Conservation (phyloP, 2,888 invertebrate genomes). For the Abrostola triplasia region DNA sequence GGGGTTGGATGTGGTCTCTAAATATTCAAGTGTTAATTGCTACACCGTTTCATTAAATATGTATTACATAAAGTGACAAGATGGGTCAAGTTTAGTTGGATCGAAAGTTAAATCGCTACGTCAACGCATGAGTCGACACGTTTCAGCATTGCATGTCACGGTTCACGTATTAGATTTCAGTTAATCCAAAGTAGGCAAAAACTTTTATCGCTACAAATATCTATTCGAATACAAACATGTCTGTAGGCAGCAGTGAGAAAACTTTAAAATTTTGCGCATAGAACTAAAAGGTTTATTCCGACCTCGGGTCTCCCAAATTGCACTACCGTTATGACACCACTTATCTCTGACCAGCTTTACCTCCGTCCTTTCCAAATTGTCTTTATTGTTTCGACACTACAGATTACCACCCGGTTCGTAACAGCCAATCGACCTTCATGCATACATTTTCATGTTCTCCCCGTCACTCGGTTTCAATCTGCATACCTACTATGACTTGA, state of each 20-base stretch:
- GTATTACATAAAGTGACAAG: constrained; percentile 6
- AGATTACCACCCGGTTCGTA: constrained; percentile 32
- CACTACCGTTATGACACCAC: constrained; percentile 38
- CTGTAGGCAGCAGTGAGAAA: neutral
- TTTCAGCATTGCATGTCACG: constrained; percentile 12
- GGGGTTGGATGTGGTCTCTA: constrained; percentile 21
- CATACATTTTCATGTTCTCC: constrained; percentile 39
- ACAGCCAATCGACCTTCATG: constrained; percentile 46
- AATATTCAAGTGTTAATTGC: constrained; percentile 45
- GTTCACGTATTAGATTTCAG: constrained; percentile 14
- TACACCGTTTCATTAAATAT: constrained; percentile 20
- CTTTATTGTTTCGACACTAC: constrained; percentile 33
- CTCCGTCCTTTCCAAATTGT: constrained; percentile 43
- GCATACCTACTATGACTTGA: constrained; percentile 34
- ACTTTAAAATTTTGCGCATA: constrained; percentile 13
- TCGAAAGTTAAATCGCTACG: constrained; percentile 5
- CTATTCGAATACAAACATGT: neutral
- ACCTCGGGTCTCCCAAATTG: constrained; percentile 34
- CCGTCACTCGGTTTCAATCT: constrained; percentile 49
- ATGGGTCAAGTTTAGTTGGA: constrained; percentile 23
- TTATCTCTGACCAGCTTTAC: constrained; percentile 36
- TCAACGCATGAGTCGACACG: constrained; percentile 8
- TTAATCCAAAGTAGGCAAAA: neutral
- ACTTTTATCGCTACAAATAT: neutral
- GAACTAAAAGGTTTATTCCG: constrained; percentile 24